phyloP scores from a whole-genome alignment of 2,888 invertebrate genomes.

The Axea sp. region DNA sequence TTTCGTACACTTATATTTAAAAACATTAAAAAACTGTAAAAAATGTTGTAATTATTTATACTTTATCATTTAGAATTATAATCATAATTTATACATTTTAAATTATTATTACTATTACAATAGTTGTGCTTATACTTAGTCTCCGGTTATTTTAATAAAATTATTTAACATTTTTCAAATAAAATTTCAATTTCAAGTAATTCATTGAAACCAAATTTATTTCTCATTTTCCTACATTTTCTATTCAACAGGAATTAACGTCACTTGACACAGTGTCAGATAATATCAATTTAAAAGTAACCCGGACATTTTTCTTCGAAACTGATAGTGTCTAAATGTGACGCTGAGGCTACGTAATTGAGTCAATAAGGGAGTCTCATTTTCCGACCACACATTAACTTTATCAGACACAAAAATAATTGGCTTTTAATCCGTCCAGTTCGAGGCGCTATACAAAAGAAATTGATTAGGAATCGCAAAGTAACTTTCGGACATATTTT shows the following conservation, averaged over 20 bases:
- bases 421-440: constrained; percentile 47
- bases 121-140: too few relatives aligned
- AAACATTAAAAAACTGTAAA: too few relatives aligned
- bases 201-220: too few relatives aligned
- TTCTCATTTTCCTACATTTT: too few relatives aligned
- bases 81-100: too few relatives aligned
- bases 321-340: constrained; percentile 35
- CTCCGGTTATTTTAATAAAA: too few relatives aligned
- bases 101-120: too few relatives aligned
- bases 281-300: constrained; percentile 34
- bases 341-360: constrained; percentile 36
- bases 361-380: constrained; percentile 46
- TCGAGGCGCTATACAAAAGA: constrained; percentile 3
- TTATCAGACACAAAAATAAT: constrained; percentile 57
- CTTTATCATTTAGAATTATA: too few relatives aligned
- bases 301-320: constrained; percentile 23
- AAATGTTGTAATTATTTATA: too few relatives aligned
- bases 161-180: too few relatives aligned
- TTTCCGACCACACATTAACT: constrained; percentile 37
- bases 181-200: too few relatives aligned
- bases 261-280: constrained; percentile 20
- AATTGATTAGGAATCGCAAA: constrained; percentile 39
- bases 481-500: constrained; percentile 11
- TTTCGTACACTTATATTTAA: too few relatives aligned
- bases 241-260: constrained; percentile 10